A percentile compares a stretch with the other conserved stretches of the same genome.
Evolutionary conservation across 92 coral and sea anemone genomes (phyloP).

Genomic region (Blastomussa wellsi): DNA sequence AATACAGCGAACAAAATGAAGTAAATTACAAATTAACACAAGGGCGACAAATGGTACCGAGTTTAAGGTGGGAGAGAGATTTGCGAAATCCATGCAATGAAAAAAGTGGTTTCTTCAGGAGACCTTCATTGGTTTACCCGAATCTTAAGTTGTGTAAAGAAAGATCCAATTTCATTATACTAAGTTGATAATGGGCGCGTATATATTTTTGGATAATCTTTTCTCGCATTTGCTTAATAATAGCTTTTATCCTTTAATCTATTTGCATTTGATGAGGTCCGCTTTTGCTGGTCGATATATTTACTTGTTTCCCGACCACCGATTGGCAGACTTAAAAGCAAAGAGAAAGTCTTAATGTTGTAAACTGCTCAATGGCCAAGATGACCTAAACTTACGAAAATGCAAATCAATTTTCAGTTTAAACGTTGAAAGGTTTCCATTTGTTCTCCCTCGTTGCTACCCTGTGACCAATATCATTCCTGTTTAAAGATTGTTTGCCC

Average conservation of each 20-base stretch:
- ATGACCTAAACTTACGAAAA: conserved; percentile 9
- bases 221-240: conserved; percentile 50
- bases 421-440: conserved; percentile 29
- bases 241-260: conserved; percentile 53
- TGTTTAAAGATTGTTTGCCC: not conserved
- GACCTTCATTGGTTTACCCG: conserved; percentile 6
- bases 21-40: conserved; percentile 39
- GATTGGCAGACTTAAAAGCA: conserved; percentile 13
- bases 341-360: not conserved
- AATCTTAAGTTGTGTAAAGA: not conserved
- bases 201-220: conserved; percentile 55
- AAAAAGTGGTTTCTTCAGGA: not conserved
- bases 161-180: conserved; percentile 27
- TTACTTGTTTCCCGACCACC: conserved; percentile 23
- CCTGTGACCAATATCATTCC: conserved; percentile 22
- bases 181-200: conserved; percentile 29
- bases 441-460: conserved; percentile 3
- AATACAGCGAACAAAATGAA: conserved; percentile 36
- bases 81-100: not conserved
- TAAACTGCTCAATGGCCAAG: not conserved
- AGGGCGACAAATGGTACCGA: conserved; percentile 20
- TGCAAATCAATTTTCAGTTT: conserved; percentile 27
- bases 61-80: conserved; percentile 4
- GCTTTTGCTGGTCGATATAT: conserved; percentile 31
- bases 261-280: conserved; percentile 41